Evolutionary conservation across 2,113 vertebrate genomes (phyloP).

Genomic region (Pseudorhombus dupliciocellatus): DNA sequence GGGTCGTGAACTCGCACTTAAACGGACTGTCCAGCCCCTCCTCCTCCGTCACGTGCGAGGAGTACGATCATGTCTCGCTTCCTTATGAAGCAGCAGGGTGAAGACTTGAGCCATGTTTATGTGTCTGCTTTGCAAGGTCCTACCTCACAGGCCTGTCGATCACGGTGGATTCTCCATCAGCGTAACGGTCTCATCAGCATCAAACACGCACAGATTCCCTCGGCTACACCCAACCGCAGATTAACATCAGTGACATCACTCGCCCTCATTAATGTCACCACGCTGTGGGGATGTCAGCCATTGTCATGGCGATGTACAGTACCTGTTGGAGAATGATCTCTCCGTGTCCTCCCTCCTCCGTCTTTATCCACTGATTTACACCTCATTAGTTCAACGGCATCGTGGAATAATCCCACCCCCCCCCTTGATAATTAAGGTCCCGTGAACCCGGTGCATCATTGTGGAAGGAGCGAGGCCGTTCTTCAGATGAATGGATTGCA

Average conservation of each 20-base stretch:
- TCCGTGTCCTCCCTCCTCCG: slow-evolving; percentile 1
- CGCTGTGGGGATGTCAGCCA: slow-evolving; percentile 4
- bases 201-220: slow-evolving; percentile 22
- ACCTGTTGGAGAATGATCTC: slow-evolving; percentile 33
- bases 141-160: neutral
- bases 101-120: no score
- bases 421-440: neutral
- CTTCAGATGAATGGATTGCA: neutral
- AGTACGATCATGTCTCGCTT: slow-evolving; percentile 35
- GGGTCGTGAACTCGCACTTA: slow-evolving; percentile 47
- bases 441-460: neutral
- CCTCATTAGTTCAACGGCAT: slow-evolving; percentile 18
- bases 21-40: slow-evolving; percentile 14
- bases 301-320: slow-evolving; percentile 8
- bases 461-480: neutral
- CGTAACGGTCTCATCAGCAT: slow-evolving; percentile 11
- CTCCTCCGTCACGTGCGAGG: slow-evolving; percentile 34
- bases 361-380: slow-evolving; percentile 21
- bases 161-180: neutral
- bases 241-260: slow-evolving; percentile 36
- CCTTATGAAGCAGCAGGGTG: neutral
- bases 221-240: slow-evolving; percentile 5
- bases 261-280: neutral
- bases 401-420: slow-evolving; percentile 1
- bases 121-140: neutral